Percentiles rank a stretch among this genome's conserved stretches.
phyloP scores from a whole-genome alignment of 2,888 invertebrate genomes.

The Leucophenga maculata region DNA sequence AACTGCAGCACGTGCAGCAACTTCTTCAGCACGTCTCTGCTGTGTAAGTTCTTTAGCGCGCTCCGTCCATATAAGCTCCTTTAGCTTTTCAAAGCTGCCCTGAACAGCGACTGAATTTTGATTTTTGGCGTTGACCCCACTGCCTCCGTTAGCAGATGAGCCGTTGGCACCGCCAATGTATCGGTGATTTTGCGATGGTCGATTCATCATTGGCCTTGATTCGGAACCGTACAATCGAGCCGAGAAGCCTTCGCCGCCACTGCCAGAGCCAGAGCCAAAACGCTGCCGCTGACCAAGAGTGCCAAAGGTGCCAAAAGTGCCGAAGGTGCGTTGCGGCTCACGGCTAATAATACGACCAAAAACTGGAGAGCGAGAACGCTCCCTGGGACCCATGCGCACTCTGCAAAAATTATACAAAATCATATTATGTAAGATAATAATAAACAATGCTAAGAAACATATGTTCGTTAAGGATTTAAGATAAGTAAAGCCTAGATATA shows the following conservation, averaged over 20 bases:
- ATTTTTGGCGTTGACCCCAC: background rate
- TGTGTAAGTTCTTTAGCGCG: slow-evolving; percentile 83
- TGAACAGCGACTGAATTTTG: slow-evolving; percentile 62
- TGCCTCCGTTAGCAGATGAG: slow-evolving; percentile 31
- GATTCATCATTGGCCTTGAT: slow-evolving; percentile 51
- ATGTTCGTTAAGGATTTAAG: background rate
- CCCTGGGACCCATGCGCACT: slow-evolving; percentile 70
- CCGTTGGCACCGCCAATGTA: slow-evolving; percentile 51
- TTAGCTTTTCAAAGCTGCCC: slow-evolving; percentile 81
- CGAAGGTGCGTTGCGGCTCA: slow-evolving; percentile 73
- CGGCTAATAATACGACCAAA: slow-evolving; percentile 83
- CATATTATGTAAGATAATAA: background rate
- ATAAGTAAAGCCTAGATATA: background rate
- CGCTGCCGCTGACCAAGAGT: slow-evolving; percentile 54
- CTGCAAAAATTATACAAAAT: slow-evolving; percentile 52
- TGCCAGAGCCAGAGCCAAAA: slow-evolving; percentile 34
- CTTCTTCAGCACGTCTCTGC: slow-evolving; percentile 82
- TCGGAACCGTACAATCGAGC: slow-evolving; percentile 72
- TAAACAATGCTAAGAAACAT: too few species aligned
- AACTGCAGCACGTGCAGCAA: slow-evolving; percentile 77
- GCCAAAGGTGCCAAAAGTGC: slow-evolving; percentile 32
- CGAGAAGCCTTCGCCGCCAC: slow-evolving; percentile 67
- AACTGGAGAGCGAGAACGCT: slow-evolving; percentile 74
- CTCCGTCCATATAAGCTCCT: slow-evolving; percentile 85
- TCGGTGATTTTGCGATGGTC: slow-evolving; percentile 51